Conservation (phyloP, 2,797 vertebrate genomes). For the Poliocrania exsul region DNA sequence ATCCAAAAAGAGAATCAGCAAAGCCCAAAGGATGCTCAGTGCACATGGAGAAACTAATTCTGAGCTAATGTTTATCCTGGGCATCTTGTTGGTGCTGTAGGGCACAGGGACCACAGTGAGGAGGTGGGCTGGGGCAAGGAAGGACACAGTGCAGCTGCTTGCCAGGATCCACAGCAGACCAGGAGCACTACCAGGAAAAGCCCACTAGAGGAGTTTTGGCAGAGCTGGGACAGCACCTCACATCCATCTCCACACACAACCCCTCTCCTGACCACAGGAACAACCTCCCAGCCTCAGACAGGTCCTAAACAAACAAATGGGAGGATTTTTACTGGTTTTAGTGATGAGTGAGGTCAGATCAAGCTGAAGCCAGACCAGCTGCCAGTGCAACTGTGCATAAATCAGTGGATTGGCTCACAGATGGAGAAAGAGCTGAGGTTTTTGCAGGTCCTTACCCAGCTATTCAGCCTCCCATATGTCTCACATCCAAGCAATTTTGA, state of each 20-base stretch:
- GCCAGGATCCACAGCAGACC: neutral
- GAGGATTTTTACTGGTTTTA: conserved; percentile 18
- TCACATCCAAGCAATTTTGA: neutral
- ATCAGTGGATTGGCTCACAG: conserved; percentile 2
- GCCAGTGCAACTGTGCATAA: conserved; percentile 29
- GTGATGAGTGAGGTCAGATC: conserved; percentile 5
- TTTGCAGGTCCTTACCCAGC: neutral
- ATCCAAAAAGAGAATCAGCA: neutral
- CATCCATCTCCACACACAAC: neutral
- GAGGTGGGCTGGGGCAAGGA: neutral
- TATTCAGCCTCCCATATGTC: neutral
- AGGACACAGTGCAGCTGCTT: neutral
- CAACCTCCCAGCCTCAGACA: neutral
- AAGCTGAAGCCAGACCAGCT: conserved; percentile 21
- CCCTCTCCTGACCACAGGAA: neutral
- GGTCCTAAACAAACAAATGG: conserved; percentile 36
- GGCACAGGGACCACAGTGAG: neutral
- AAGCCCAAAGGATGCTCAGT: neutral
- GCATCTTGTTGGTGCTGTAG: neutral
- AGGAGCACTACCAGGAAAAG: neutral
- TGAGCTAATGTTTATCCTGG: neutral
- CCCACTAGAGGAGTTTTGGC: neutral
- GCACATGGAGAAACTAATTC: neutral
- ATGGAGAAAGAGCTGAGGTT: neutral
- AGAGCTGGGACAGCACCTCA: neutral